Evolutionary conservation across 2,113 vertebrate genomes (phyloP).

Genomic region (Hippocampus zosterae): DNA sequence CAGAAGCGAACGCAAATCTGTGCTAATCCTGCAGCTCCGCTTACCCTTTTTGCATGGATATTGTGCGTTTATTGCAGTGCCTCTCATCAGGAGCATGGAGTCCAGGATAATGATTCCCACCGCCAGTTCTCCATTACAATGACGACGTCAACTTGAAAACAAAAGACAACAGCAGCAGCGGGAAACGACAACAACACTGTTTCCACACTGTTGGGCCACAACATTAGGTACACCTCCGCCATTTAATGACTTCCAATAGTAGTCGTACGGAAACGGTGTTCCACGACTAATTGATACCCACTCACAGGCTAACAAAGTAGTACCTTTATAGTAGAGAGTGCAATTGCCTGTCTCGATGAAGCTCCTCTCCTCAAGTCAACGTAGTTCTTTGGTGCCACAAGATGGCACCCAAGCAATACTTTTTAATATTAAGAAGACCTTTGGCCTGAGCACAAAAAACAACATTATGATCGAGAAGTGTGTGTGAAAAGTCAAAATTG

Average conservation of each 20-base stretch:
- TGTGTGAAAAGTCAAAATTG: no score
- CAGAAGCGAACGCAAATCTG: neutral
- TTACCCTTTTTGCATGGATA: neutral
- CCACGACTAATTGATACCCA: no score
- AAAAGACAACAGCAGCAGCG: neutral
- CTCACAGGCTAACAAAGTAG: no score
- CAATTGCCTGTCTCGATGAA: no score
- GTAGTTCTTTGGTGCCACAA: neutral
- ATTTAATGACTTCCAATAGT: neutral
- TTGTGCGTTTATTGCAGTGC: slow-evolving; percentile 72
- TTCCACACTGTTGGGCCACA: neutral
- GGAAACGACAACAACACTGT: neutral
- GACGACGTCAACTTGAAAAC: slow-evolving; percentile 4
- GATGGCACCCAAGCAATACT: neutral
- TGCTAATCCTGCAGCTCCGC: neutral
- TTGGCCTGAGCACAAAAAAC: no score
- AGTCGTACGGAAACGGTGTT: no score
- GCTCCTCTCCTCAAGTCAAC: no score
- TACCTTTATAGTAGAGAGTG: no score
- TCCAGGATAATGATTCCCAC: slow-evolving; percentile 94
- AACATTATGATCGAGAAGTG: no score
- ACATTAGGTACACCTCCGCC: neutral
- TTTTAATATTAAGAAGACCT: neutral
- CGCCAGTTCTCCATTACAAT: slow-evolving; percentile 87
- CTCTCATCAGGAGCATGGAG: slow-evolving; percentile 88